phyloP scores from a whole-genome alignment of 2,888 invertebrate genomes.

The Agriopis leucophaearia region DNA sequence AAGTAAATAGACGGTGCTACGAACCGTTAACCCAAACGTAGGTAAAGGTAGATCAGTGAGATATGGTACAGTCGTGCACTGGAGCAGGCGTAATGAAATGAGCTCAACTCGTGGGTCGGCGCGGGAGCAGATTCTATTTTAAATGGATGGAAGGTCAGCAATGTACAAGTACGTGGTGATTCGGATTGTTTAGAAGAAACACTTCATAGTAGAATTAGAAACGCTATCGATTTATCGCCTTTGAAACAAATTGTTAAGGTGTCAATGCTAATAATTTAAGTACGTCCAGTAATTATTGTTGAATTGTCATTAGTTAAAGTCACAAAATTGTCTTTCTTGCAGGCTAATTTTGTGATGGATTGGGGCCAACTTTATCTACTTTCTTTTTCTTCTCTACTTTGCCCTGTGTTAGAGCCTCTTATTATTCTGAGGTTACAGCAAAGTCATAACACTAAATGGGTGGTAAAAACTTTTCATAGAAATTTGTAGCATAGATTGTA shows the following conservation, averaged over 20 bases:
- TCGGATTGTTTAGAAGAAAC: constrained; percentile 30
- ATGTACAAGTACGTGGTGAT: constrained; percentile 38
- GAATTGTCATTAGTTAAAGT: no score
- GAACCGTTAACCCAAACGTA: constrained; percentile 34
- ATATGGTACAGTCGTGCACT: constrained; percentile 5
- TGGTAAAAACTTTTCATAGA: no score
- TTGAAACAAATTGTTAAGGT: neutral
- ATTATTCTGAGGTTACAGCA: no score
- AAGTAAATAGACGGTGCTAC: constrained; percentile 35
- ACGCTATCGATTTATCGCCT: no score
- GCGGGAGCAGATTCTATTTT: constrained; percentile 72
- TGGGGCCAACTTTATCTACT: no score
- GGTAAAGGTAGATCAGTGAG: constrained; percentile 38
- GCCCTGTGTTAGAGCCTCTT: no score
- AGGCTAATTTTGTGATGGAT: no score
- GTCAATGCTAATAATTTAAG: neutral
- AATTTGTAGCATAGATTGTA: no score
- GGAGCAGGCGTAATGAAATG: constrained; percentile 41
- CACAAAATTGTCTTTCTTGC: no score
- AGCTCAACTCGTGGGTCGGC: constrained; percentile 31
- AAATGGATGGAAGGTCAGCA: constrained; percentile 79
- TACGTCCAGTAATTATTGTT: neutral
- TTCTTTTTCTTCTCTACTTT: no score
- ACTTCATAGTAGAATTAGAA: neutral
- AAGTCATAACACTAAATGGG: no score